phyloP scores from a whole-genome alignment of 2,797 vertebrate genomes.

The Thripadectes ignobilis region DNA sequence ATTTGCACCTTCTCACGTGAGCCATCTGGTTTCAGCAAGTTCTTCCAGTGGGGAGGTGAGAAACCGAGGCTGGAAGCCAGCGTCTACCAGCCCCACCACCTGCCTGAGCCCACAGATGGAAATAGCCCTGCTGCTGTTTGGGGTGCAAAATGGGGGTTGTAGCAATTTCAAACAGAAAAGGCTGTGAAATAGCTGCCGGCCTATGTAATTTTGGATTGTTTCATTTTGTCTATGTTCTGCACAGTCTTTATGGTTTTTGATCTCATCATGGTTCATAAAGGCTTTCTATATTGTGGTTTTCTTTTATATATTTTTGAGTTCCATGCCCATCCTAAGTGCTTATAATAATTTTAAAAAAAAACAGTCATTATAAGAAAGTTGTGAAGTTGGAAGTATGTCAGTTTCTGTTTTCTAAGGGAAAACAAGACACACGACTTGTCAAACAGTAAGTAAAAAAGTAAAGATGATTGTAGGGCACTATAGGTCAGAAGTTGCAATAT shows the following conservation, averaged over 20 bases:
- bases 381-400: background rate
- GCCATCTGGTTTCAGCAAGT: background rate
- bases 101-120: background rate
- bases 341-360: background rate
- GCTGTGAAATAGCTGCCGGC: background rate
- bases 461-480: background rate
- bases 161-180: background rate
- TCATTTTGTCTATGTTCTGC: background rate
- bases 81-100: background rate
- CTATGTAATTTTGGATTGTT: background rate
- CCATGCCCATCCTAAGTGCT: background rate
- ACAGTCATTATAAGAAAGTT: background rate
- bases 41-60: background rate
- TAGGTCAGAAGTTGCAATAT: background rate
- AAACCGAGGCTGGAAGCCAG: background rate
- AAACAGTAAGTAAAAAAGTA: background rate
- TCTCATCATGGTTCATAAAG: background rate
- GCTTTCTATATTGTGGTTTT: slow-evolving; percentile 9
- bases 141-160: background rate
- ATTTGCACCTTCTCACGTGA: background rate
- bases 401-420: background rate
- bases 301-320: slow-evolving; percentile 10
- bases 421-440: background rate
- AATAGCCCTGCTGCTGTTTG: background rate
- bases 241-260: background rate